These are phyloP conservation scores for Varanus komodoensis DNA, from an alignment of 2,113 vertebrate species.

Conservation along the genomic window DNA sequence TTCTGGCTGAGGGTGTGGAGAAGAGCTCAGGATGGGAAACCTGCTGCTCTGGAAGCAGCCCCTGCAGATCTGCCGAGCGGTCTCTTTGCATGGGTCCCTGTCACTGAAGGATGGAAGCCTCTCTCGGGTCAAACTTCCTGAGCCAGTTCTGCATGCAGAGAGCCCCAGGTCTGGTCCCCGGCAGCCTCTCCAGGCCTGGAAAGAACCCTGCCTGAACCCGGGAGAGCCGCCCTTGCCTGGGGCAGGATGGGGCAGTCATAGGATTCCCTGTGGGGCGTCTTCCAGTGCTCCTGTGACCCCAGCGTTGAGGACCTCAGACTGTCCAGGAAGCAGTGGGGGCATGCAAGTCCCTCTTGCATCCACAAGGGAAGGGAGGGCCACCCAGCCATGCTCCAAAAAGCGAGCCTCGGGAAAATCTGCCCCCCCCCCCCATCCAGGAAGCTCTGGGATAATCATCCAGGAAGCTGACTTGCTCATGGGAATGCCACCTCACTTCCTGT, in stretches of 20 bases:
- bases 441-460: neutral
- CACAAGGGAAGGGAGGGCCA: conserved; percentile 25
- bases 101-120: no score
- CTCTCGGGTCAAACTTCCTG: no score
- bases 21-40: neutral
- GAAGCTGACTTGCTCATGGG: neutral
- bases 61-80: neutral
- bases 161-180: no score
- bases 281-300: no score
- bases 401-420: accelerated
- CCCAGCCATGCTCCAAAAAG: neutral
- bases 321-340: no score
- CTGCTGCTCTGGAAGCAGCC: neutral
- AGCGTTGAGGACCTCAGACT: no score
- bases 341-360: conserved; percentile 3
- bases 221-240: no score
- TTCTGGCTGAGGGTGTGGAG: neutral
- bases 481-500: conserved; percentile 40
- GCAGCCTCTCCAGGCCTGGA: no score
- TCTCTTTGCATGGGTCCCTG: neutral
- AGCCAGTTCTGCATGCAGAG: neutral
- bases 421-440: neutral
- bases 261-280: no score
- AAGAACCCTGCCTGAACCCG: no score
- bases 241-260: no score